Base-by-base conservation (phyloP, 2,888 invertebrate species). In the Caenorhabditis angaria region DNA sequence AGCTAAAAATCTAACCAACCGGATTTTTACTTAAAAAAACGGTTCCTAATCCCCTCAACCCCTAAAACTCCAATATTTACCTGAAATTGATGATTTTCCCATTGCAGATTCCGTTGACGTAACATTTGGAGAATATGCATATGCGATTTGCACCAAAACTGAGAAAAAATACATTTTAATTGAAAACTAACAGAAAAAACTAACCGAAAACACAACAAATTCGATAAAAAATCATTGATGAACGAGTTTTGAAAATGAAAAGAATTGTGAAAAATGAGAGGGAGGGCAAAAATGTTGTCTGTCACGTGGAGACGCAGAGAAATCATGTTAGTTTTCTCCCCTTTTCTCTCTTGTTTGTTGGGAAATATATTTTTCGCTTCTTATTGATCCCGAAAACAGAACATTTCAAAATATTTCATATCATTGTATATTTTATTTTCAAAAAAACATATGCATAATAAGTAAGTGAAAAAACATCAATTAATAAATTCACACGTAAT, bases 331-430 rank as follows among this genome's bases (percentile, higher is more conserved):
- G 10, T 14, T 41, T 41, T 41, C 14, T 14, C 41, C 41, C 41
- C 41, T 41, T 41, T 41, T 14, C 41, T 41, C 41, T 41, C 41
- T 41, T 41, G 41, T 41, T 41, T 41, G 41, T 41, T 41, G 41
- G 41, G 41, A 41, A n/a, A n/a, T n/a, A n/a, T n/a, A n/a, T n/a
- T n/a, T n/a, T n/a, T n/a, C 41, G 18, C 41, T 41, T 14, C 18
- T 41, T 41, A 41, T 41, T 14, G 41, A 41, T 41, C 41, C 41
- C 18, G 18, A 8, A 5, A 32, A 8, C 10, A 32, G 5, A 41
- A 41, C 14, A 41, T 41, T 41, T 41, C 41, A 18, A 41, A 41
- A 41, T 14, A 12, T 41, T 41, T 12, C 3, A 12, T 5, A 18
- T 18, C 18, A 2, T 10, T 41, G 10, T 14, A 18, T 41, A 14